These are phyloP conservation scores for Ganaspis brasiliensis DNA, from an alignment of 2,888 invertebrate genomes.

Conservation along the genomic window DNA sequence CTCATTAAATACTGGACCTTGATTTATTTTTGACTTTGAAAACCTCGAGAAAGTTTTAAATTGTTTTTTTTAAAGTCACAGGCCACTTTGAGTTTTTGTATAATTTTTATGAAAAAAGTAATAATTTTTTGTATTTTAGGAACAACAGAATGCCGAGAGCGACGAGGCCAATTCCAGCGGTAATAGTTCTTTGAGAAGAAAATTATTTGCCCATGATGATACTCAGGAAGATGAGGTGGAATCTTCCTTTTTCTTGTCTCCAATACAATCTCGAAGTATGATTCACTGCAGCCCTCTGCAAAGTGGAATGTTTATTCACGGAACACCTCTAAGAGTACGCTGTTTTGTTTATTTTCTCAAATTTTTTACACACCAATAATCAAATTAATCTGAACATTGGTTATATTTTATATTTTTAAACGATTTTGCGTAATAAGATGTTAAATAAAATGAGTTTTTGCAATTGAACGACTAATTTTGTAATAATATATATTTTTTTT, in stretches of 20 bases:
- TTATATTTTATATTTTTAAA: too few relatives aligned
- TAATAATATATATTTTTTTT: neutral
- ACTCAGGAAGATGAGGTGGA: conserved; percentile 60
- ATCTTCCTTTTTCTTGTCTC: conserved; percentile 66
- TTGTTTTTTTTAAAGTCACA: too few relatives aligned
- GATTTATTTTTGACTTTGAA: too few relatives aligned
- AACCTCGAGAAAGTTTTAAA: too few relatives aligned
- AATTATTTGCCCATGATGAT: conserved; percentile 71
- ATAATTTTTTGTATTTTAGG: conserved; percentile 9
- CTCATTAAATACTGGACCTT: too few relatives aligned
- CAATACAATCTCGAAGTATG: conserved; percentile 61
- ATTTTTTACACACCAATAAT: too few relatives aligned
- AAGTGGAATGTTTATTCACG: conserved; percentile 74
- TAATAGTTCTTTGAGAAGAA: conserved; percentile 75
- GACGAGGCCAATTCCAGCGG: conserved; percentile 75
- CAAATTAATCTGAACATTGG: too few relatives aligned
- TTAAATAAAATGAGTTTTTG: neutral
- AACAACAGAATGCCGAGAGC: conserved; percentile 73
- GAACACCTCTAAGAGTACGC: conserved; percentile 71
- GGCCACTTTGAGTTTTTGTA: too few relatives aligned
- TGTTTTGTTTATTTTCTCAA: too few relatives aligned
- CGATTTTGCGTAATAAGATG: too few relatives aligned
- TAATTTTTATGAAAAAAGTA: too few relatives aligned
- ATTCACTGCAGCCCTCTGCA: conserved; percentile 71
- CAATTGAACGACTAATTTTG: neutral